phyloP scores from a whole-genome alignment of 2,797 vertebrate genomes.

The Pyrocephalus nanus region DNA sequence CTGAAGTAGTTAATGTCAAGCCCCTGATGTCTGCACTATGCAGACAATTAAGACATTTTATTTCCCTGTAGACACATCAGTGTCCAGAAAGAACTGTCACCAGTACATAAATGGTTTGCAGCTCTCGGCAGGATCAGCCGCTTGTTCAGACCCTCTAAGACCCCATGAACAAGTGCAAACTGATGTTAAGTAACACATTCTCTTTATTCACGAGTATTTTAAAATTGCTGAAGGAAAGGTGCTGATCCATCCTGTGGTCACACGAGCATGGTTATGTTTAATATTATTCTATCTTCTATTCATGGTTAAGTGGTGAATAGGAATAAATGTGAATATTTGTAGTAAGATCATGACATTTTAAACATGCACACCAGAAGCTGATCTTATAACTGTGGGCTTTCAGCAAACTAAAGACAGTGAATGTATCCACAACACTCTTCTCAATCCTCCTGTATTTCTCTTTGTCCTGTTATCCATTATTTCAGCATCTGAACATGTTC shows the following conservation, averaged over 20 bases:
- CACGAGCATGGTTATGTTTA: not conserved
- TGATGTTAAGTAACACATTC: not conserved
- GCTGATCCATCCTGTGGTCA: not conserved
- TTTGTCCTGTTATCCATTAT: not conserved
- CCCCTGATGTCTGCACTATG: not conserved
- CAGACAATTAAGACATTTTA: not conserved
- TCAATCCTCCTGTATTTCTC: not conserved
- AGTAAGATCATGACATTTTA: not conserved
- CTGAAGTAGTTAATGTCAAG: not conserved
- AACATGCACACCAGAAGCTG: not conserved
- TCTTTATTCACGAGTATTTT: not conserved
- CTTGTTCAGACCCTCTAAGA: not conserved
- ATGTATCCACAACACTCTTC: not conserved
- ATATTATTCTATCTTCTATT: not conserved
- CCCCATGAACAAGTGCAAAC: not conserved
- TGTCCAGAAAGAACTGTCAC: not conserved
- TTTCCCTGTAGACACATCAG: not conserved
- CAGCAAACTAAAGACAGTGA: constrained; percentile 16
- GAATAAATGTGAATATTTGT: not conserved
- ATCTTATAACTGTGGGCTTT: constrained; percentile 8
- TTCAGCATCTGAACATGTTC: not conserved
- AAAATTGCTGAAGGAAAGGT: not conserved
- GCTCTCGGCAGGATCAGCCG: not conserved
- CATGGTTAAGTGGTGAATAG: not conserved
- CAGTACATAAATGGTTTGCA: not conserved